Evolutionary conservation across 2,888 invertebrate species (phyloP).

Genomic region (Drosophila suboccidentalis): DNA sequence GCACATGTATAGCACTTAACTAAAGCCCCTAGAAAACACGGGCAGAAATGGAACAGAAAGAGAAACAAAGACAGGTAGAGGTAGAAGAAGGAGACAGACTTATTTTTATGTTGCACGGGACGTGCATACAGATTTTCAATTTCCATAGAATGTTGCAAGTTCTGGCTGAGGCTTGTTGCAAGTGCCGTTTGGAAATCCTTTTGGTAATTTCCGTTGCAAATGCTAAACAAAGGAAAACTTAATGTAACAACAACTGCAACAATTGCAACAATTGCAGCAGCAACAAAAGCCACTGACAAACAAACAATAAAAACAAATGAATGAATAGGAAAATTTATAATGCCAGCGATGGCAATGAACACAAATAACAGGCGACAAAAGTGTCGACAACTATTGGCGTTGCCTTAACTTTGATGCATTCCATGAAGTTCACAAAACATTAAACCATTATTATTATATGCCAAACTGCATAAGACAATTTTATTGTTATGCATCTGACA

Average conservation of each 20-base stretch:
- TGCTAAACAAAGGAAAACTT: constrained; percentile 52
- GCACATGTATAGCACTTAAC: constrained; percentile 3
- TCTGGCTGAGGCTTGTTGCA: constrained; percentile 11
- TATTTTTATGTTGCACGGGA: background rate
- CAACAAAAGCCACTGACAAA: constrained; percentile 14
- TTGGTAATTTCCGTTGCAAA: constrained; percentile 65
- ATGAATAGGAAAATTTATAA: constrained; percentile 41
- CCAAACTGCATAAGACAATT: too few relatives aligned
- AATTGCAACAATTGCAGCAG: constrained; percentile 29
- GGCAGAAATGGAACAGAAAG: background rate
- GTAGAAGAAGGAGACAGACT: background rate
- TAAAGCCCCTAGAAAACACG: background rate
- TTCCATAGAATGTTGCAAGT: constrained; percentile 55
- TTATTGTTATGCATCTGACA: too few relatives aligned
- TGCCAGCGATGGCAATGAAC: constrained; percentile 7
- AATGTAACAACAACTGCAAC: constrained; percentile 34
- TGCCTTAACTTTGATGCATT: background rate
- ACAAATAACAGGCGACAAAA: constrained; percentile 45
- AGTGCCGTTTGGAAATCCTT: constrained; percentile 41
- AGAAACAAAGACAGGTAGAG: background rate
- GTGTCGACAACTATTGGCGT: constrained; percentile 26
- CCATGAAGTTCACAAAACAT: too few relatives aligned
- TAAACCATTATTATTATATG: too few relatives aligned
- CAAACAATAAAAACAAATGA: constrained; percentile 59
- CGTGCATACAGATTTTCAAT: constrained; percentile 61